Percentiles rank a stretch among this genome's conserved stretches.
These are phyloP conservation scores for Hypanus sabinus DNA, from an alignment of 2,113 vertebrate species.

Conservation along the genomic window DNA sequence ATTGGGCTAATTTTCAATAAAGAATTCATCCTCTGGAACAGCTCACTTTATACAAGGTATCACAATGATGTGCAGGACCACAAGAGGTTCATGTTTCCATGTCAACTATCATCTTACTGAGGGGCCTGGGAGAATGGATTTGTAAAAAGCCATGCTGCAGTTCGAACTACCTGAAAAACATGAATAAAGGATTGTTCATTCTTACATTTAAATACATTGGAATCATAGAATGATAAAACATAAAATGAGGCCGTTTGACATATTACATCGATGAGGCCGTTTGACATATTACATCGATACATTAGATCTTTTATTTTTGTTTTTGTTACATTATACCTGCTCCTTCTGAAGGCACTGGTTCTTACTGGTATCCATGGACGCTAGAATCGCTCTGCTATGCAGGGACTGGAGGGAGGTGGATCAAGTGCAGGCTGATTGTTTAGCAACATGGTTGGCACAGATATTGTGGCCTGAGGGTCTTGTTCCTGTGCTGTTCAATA, in stretches of 20 bases:
- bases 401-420: no score
- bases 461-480: no score
- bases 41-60: neutral
- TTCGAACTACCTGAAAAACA: constrained; percentile 33
- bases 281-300: neutral
- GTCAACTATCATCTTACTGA: neutral
- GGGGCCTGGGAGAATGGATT: neutral
- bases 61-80: neutral
- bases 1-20: neutral
- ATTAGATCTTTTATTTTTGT: neutral
- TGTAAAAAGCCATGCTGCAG: constrained; percentile 10
- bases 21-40: neutral
- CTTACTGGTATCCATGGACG: neutral
- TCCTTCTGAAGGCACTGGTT: neutral
- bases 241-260: neutral
- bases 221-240: neutral
- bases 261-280: neutral
- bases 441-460: no score
- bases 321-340: neutral
- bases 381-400: neutral
- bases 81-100: neutral
- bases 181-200: neutral
- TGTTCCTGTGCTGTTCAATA: no score
- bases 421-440: no score
- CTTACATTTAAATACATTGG: neutral